These are phyloP conservation scores for Sebastes itinus DNA, from an alignment of 2,797 vertebrate species.

Conservation along the genomic window DNA sequence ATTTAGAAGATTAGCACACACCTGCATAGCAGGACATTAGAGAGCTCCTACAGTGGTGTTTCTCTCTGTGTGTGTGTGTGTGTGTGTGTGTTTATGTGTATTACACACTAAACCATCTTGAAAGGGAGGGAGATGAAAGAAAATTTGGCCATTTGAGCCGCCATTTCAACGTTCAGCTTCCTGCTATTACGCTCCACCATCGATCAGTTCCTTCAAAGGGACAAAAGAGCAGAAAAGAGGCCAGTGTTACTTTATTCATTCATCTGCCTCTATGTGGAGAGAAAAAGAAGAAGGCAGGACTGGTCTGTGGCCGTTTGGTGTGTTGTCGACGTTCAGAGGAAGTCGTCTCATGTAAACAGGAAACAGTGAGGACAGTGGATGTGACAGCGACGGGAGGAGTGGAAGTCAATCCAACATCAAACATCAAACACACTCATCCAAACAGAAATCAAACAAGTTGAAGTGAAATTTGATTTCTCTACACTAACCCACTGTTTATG, in stretches of 20 bases:
- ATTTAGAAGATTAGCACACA: conserved; percentile 71
- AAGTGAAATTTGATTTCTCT: background rate
- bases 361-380: conserved; percentile 58
- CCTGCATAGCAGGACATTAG: conserved; percentile 68
- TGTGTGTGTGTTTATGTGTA: conserved; percentile 11
- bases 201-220: conserved; percentile 43
- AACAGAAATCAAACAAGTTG: background rate
- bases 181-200: conserved; percentile 28
- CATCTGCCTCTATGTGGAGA: background rate
- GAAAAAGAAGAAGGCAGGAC: background rate
- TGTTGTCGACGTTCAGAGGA: conserved; percentile 34
- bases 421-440: conserved; percentile 11
- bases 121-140: conserved; percentile 57
- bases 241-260: background rate
- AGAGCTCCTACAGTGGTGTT: conserved; percentile 6
- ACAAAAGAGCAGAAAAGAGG: conserved; percentile 24
- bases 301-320: background rate
- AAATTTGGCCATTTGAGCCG: conserved; percentile 45
- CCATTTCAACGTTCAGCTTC: conserved; percentile 42
- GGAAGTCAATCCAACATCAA: conserved; percentile 14
- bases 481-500: background rate
- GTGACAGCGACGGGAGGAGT: conserved; percentile 26
- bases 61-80: background rate
- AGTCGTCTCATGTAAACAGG: conserved; percentile 58
- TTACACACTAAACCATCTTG: conserved; percentile 40